Conservation (phyloP, 2,113 vertebrate species). For the Ptychochromis oligacanthus region DNA sequence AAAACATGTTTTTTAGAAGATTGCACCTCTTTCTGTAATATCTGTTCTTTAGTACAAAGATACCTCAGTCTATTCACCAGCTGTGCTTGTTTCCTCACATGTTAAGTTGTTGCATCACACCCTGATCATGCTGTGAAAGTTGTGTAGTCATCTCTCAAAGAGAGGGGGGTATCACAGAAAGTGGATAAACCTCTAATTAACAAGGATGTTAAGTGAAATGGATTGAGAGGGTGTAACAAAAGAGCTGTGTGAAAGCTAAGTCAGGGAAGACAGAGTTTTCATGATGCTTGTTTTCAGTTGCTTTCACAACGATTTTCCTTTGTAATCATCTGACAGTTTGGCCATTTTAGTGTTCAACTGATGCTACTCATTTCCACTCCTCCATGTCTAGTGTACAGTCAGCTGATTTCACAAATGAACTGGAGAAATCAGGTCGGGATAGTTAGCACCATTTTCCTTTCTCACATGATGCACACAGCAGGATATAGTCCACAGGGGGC, state of each 20-base stretch:
- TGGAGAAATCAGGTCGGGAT: background rate
- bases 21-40: constrained; percentile 44
- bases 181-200: background rate
- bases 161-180: background rate
- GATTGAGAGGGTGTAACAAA: background rate
- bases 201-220: background rate
- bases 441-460: background rate
- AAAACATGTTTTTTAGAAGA: background rate
- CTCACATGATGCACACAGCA: background rate
- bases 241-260: background rate
- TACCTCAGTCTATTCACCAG: constrained; percentile 5
- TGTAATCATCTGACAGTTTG: background rate
- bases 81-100: constrained; percentile 26
- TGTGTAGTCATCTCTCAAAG: background rate
- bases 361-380: background rate
- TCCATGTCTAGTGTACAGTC: background rate
- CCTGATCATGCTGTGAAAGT: constrained; percentile 20
- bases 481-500: background rate
- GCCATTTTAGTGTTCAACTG: background rate
- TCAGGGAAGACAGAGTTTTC: background rate
- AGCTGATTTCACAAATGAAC: background rate
- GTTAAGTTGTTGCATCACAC: constrained; percentile 48
- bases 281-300: background rate
- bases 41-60: constrained; percentile 12
- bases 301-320: background rate